phyloP scores from a whole-genome alignment of 2,797 vertebrate genomes.

The Enoplosus armatus region DNA sequence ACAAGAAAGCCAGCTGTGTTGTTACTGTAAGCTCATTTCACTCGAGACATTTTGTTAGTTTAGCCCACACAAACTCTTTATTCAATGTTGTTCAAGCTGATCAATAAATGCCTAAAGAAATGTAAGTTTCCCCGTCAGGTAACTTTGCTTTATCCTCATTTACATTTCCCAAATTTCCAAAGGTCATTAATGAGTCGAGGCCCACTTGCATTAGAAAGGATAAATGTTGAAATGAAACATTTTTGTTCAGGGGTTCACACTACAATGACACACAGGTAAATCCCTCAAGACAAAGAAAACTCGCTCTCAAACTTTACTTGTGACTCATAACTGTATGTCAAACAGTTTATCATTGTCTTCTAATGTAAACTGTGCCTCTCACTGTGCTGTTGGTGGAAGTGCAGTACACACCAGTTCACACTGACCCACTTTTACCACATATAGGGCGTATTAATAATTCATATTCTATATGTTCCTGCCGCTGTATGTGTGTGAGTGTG shows the following conservation, averaged over 20 bases:
- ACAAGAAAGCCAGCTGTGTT: neutral
- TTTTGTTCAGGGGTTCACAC: neutral
- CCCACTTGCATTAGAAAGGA: neutral
- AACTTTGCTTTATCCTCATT: neutral
- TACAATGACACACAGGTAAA: neutral
- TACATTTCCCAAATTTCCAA: neutral
- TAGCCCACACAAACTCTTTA: neutral
- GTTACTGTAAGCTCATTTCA: neutral
- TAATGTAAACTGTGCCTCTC: neutral
- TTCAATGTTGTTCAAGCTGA: neutral
- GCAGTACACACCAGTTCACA: slow-evolving; percentile 2
- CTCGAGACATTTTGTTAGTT: neutral
- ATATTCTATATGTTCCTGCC: slow-evolving; percentile 45
- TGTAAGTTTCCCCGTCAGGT: neutral
- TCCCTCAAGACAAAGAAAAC: neutral
- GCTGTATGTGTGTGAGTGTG: slow-evolving; percentile 7
- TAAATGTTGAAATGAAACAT: neutral
- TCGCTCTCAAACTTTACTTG: neutral
- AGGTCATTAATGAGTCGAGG: neutral
- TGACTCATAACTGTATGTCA: too few species aligned
- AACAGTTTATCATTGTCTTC: neutral
- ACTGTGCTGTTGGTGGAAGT: neutral
- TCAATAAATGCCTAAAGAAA: neutral
- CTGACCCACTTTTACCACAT: slow-evolving; percentile 60
- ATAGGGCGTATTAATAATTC: slow-evolving; percentile 52